Evolutionary conservation across 2,797 vertebrate genomes (phyloP).

Genomic region (Manis pentadactyla): DNA sequence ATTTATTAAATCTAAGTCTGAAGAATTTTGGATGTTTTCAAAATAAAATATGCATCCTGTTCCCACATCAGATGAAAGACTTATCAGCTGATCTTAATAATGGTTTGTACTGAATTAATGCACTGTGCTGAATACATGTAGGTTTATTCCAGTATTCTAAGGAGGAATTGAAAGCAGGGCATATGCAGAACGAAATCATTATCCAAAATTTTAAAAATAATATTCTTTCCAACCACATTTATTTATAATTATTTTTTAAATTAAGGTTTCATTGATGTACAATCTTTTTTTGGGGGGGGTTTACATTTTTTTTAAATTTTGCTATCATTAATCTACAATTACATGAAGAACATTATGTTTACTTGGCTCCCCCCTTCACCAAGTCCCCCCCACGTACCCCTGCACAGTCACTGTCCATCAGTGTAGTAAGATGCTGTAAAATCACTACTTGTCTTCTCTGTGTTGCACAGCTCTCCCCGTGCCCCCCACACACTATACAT

Average conservation of each 20-base stretch:
- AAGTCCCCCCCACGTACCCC: no score
- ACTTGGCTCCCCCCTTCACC: no score
- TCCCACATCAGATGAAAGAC: background rate
- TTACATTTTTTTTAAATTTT: no score
- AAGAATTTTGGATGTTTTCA: slow-evolving; percentile 22
- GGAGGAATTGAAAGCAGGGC: background rate
- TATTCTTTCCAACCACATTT: background rate
- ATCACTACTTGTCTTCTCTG: no score
- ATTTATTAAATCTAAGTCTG: background rate
- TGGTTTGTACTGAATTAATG: background rate
- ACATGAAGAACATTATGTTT: no score
- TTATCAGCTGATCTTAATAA: background rate
- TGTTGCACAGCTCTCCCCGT: no score
- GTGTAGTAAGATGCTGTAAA: no score
- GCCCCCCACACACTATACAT: no score
- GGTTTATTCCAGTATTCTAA: background rate
- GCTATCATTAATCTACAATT: no score
- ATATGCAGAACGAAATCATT: background rate
- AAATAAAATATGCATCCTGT: background rate
- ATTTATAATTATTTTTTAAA: background rate
- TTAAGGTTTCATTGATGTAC: no score
- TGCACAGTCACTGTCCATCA: no score
- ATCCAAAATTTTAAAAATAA: background rate
- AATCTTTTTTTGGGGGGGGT: no score
- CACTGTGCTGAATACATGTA: background rate